Evolutionary conservation across 2,797 vertebrate species (phyloP).

Genomic region (Odontamblyopus lacepedii): DNA sequence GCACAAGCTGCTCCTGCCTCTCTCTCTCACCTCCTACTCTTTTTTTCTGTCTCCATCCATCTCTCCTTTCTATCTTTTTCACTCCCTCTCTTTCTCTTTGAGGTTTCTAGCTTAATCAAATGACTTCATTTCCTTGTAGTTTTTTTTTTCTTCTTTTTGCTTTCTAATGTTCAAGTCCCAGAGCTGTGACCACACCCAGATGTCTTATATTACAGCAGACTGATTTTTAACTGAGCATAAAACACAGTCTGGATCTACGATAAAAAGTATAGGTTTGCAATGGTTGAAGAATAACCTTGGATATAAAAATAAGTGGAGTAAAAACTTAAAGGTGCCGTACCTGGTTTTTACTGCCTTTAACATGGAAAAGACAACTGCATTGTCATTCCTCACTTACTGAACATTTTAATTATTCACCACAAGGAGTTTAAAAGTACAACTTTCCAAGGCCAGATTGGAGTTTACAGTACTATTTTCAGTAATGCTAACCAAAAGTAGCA

Average conservation of each 20-base stretch:
- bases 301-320: too few species aligned
- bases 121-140: slow-evolving; percentile 69
- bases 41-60: not conserved
- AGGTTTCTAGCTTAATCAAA: slow-evolving; percentile 62
- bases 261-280: not conserved
- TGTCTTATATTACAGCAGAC: slow-evolving; percentile 69
- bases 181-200: slow-evolving; percentile 74
- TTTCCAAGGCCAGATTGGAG: too few species aligned
- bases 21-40: not conserved
- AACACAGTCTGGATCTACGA: not conserved
- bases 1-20: slow-evolving; percentile 16
- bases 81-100: slow-evolving; percentile 35
- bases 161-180: slow-evolving; percentile 59
- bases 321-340: too few species aligned
- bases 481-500: too few species aligned
- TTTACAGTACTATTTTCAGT: too few species aligned
- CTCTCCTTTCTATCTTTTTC: too few species aligned
- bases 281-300: not conserved
- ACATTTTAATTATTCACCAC: too few species aligned
- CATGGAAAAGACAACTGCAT: too few species aligned
- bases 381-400: too few species aligned
- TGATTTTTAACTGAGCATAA: slow-evolving; percentile 39
- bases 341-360: too few species aligned
- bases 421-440: too few species aligned
- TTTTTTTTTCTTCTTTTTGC: slow-evolving; percentile 27